Conservation (phyloP, 2,888 invertebrate genomes). For the Pheosia tremula region DNA sequence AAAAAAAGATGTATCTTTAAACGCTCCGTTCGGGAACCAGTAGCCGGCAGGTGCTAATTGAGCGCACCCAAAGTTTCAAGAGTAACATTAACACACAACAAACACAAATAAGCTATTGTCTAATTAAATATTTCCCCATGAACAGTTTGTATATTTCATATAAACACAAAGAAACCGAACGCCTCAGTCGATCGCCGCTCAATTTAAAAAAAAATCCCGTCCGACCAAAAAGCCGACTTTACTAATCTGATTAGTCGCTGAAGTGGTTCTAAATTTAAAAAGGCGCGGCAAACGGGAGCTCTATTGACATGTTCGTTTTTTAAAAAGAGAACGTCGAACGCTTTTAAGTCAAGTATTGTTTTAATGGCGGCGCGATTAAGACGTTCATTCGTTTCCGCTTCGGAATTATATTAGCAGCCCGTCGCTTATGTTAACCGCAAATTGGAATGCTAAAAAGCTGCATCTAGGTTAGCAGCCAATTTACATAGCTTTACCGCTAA, state of each 20-base stretch:
- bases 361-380: slow-evolving; percentile 71
- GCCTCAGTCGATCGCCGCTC: slow-evolving; percentile 54
- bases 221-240: slow-evolving; percentile 69
- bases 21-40: slow-evolving; percentile 58
- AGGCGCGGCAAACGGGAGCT: slow-evolving; percentile 56
- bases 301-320: slow-evolving; percentile 69
- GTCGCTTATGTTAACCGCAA: slow-evolving; percentile 23
- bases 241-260: slow-evolving; percentile 79
- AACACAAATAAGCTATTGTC: slow-evolving; percentile 83
- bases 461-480: slow-evolving; percentile 24
- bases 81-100: slow-evolving; percentile 81
- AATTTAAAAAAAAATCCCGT: slow-evolving; percentile 48
- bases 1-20: slow-evolving; percentile 43
- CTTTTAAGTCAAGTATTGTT: slow-evolving; percentile 71
- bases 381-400: slow-evolving; percentile 53
- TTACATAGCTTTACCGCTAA: slow-evolving; percentile 18
- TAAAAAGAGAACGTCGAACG: slow-evolving; percentile 56
- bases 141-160: slow-evolving; percentile 59
- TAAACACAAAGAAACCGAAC: slow-evolving; percentile 70
- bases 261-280: slow-evolving; percentile 83
- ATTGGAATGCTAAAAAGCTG: slow-evolving; percentile 22
- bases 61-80: slow-evolving; percentile 67
- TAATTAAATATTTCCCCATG: slow-evolving; percentile 84
- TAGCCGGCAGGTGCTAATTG: slow-evolving; percentile 77
- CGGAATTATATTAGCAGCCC: slow-evolving; percentile 25